Base-by-base conservation (phyloP, 2,113 vertebrate species). In the Chloebia gouldiae region DNA sequence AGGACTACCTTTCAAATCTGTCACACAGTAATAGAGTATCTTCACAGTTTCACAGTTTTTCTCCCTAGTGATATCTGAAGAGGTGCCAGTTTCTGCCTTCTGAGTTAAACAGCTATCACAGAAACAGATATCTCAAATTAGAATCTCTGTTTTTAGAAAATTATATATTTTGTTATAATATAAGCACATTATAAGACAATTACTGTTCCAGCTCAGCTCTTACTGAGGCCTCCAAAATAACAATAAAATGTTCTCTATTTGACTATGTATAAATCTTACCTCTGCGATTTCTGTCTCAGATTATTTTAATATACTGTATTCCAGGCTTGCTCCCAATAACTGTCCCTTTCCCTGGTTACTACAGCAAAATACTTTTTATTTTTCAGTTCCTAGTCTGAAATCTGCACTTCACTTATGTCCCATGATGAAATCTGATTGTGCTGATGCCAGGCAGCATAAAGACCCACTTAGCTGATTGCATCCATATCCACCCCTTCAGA, bases 111-210 rank as follows among this genome's bases (percentile, higher is more conserved):
- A 88, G 7, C 7, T 68, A 76, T 50, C 40, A 64, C 7, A 81
- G 37, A 86, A 90, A 77, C 1, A 42, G 13, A 4, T 42, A 72
- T 25, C 51, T 78, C 33, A 64, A 40, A 20, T 56, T 31, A 75
- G 64, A 83, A 68, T 28, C 6, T 61, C 21, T 72, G 5, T 22
- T 82, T 63, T 54, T 63, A 54, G 7, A 69, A 59, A 60, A 68
- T 13, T 1, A 17, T 17, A 9, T 4, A 1, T 8, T 40, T 24
- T 50, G 0, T 81, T 70, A 66, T 5, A 18, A 33, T 14, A 53
- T 23, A 69, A 91, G 35, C 11, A 81, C 35, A 22, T n/a, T n/a
- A 9, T 31, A 50, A 61, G n/a, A 28, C 17, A 73, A 56, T 73
- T 44, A 27, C 30, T 60, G 5, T 56, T 91, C 28, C 17, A 69